These are phyloP conservation scores for Tiliacea citrago DNA, from an alignment of 2,888 invertebrate genomes.

Conservation along the genomic window DNA sequence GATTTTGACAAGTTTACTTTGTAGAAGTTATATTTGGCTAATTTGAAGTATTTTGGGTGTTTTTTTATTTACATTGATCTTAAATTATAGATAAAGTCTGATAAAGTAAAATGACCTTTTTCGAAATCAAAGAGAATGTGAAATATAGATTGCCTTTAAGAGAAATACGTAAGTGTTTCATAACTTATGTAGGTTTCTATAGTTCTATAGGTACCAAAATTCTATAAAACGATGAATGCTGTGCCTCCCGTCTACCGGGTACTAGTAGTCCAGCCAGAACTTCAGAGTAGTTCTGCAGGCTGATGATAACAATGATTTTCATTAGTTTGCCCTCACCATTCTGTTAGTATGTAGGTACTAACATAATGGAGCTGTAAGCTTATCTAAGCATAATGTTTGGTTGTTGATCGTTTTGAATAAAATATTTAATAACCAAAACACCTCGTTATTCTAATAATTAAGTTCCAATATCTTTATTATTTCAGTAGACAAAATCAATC, in stretches of 20 bases:
- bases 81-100: constrained; percentile 8
- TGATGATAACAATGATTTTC: neutral
- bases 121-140: neutral
- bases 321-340: neutral
- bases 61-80: constrained; percentile 4
- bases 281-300: neutral
- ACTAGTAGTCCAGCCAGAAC: neutral
- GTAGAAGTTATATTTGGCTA: neutral
- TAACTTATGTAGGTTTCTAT: neutral
- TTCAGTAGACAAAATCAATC: neutral
- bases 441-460: neutral
- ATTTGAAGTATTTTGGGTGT: neutral
- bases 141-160: neutral
- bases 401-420: neutral
- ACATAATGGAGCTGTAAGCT: too few relatives aligned
- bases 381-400: neutral
- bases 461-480: neutral
- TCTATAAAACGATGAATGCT: neutral
- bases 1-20: constrained; percentile 53
- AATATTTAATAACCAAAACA: neutral
- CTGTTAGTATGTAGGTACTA: neutral
- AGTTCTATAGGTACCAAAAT: too few relatives aligned
- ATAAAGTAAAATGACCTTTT: constrained; percentile 12
- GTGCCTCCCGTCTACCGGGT: neutral
- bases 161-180: constrained; percentile 19